Evolutionary conservation across 2,888 invertebrate species (phyloP).

Genomic region (Chloroclystis v-ata): DNA sequence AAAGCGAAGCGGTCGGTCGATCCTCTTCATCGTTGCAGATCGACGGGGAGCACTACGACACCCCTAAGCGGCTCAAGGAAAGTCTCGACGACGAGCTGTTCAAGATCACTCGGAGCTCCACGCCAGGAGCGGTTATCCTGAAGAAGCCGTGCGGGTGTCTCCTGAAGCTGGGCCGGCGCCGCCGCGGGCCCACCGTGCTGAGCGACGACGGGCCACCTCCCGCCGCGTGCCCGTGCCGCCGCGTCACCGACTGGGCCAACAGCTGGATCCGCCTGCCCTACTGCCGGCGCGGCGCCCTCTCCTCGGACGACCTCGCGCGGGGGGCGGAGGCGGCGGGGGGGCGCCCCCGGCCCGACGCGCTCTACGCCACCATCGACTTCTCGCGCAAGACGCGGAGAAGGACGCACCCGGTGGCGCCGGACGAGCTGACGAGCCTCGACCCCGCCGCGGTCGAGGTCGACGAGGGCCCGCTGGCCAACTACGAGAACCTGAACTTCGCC

Average conservation of each 20-base stretch:
- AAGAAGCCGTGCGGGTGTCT: conserved; percentile 85
- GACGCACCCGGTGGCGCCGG: conserved; percentile 36
- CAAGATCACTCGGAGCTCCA: conserved; percentile 68
- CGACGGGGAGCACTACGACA: conserved; percentile 83
- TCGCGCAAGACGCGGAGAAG: conserved; percentile 80
- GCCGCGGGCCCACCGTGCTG: conserved; percentile 53
- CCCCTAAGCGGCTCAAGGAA: conserved; percentile 84
- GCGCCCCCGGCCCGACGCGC: conserved; percentile 59
- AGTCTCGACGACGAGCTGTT: conserved; percentile 77
- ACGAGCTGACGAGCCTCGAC: conserved; percentile 33
- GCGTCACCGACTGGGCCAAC: conserved; percentile 82
- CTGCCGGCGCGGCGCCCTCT: conserved; percentile 58
- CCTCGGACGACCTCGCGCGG: conserved; percentile 50
- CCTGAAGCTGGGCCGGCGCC: conserved; percentile 67
- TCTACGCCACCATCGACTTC: conserved; percentile 84
- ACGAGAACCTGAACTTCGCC: conserved; percentile 87
- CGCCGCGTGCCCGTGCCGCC: conserved; percentile 76
- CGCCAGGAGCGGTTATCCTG: conserved; percentile 77
- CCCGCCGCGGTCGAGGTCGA: conserved; percentile 46
- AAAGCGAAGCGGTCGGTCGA: background rate
- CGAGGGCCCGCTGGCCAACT: conserved; percentile 77
- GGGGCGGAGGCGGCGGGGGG: too few relatives aligned
- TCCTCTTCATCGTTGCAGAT: conserved; percentile 36
- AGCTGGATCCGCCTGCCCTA: conserved; percentile 80
- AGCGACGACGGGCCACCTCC: conserved; percentile 58